These are phyloP conservation scores for Micromesistius poutassou DNA, from an alignment of 2,797 vertebrate species.

Conservation along the genomic window DNA sequence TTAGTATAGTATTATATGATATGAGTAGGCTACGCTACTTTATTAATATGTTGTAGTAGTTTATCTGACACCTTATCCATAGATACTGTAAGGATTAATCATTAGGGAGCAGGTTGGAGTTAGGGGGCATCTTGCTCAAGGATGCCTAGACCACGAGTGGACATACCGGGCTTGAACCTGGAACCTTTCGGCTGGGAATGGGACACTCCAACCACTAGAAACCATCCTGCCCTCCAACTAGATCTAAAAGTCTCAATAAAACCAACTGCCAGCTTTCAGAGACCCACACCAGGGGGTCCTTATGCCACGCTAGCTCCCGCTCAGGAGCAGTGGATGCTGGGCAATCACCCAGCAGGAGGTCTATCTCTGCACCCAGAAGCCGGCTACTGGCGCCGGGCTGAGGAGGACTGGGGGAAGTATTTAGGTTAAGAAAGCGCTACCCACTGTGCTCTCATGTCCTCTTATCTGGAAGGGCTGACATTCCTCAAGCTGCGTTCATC, in stretches of 20 bases:
- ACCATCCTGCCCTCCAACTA: not conserved
- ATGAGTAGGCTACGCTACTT: too few species aligned
- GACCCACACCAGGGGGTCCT: not conserved
- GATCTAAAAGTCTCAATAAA: not conserved
- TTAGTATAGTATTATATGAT: too few species aligned
- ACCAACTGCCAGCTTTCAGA: not conserved
- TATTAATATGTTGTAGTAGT: too few species aligned
- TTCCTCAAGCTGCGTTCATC: slow-evolving; percentile 57
- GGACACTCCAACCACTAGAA: not conserved
- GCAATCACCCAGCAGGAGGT: slow-evolving; percentile 29
- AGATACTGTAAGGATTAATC: not conserved
- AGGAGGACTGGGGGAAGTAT: slow-evolving; percentile 39
- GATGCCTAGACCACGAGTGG: not conserved
- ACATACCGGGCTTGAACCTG: not conserved
- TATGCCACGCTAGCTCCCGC: not conserved
- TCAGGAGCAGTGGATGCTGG: slow-evolving; percentile 20
- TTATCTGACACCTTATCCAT: not conserved
- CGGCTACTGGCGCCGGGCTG: slow-evolving; percentile 7
- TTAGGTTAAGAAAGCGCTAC: slow-evolving; percentile 38
- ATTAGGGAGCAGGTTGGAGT: not conserved
- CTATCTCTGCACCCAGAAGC: slow-evolving; percentile 20
- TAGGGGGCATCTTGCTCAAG: not conserved
- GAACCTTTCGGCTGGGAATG: not conserved
- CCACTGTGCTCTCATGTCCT: slow-evolving; percentile 52
- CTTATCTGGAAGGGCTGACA: slow-evolving; percentile 60